Conservation (phyloP, 1,140 invertebrate species). For the Anadara kagoshimensis region DNA sequence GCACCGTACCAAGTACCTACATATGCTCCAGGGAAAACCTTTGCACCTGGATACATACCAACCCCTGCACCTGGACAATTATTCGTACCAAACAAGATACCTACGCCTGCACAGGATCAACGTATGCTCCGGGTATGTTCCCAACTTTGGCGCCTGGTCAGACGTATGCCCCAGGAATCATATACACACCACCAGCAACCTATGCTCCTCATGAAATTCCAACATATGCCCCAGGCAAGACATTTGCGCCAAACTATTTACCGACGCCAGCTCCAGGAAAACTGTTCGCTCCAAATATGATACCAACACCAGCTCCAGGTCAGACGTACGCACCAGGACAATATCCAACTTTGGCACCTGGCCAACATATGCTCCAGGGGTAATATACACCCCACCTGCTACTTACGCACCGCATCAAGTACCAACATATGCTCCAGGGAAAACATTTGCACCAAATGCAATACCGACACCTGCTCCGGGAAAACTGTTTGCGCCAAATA, state of each 20-base stretch:
- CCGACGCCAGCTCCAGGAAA: neutral
- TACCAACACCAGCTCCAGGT: neutral
- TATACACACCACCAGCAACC: constrained; percentile 32
- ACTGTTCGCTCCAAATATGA: neutral
- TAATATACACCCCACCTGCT: neutral
- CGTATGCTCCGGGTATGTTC: constrained; percentile 21
- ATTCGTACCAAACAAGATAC: constrained; percentile 14
- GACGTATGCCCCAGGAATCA: constrained; percentile 18
- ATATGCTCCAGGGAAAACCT: constrained; percentile 32
- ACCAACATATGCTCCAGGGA: constrained; percentile 6
- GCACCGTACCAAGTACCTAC: constrained; percentile 19
- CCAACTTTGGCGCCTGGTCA: constrained; percentile 7
- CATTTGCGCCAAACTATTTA: constrained; percentile 43
- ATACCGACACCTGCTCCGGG: constrained; percentile 15
- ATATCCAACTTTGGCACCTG: constrained; percentile 7
- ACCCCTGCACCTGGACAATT: constrained; percentile 28
- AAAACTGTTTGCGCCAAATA: too few relatives aligned
- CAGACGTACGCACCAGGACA: constrained; percentile 17
- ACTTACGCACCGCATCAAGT: neutral
- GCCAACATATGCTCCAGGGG: neutral
- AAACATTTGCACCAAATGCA: constrained; percentile 19
- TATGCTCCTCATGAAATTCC: constrained; percentile 34
- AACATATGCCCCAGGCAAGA: constrained; percentile 46
- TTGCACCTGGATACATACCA: constrained; percentile 32
- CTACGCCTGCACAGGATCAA: constrained; percentile 20